Conservation (phyloP, 2,888 invertebrate genomes). For the Hemistola chrysoprasaria region DNA sequence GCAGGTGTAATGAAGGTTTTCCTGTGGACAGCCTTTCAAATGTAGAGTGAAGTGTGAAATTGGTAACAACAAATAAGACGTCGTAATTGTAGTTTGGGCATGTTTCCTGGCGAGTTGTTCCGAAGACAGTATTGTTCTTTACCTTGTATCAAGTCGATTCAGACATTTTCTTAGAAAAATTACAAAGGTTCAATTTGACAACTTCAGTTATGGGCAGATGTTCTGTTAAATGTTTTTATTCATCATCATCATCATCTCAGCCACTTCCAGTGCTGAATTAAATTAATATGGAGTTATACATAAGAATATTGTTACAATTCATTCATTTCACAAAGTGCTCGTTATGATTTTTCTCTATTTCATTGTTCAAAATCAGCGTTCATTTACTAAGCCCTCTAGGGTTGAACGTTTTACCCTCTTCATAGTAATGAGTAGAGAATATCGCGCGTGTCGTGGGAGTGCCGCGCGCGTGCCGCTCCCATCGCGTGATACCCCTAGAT, state of each 20-base stretch:
- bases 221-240: too few relatives aligned
- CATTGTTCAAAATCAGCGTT: conserved; percentile 27
- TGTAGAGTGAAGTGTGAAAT: conserved; percentile 59
- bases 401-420: conserved; percentile 25
- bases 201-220: too few relatives aligned
- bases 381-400: conserved; percentile 49
- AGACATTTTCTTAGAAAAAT: too few relatives aligned
- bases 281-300: too few relatives aligned
- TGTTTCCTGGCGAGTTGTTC: conserved; percentile 25
- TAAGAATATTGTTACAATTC: too few relatives aligned
- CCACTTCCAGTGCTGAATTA: too few relatives aligned
- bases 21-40: conserved; percentile 43
- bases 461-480: conserved; percentile 79
- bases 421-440: conserved; percentile 26
- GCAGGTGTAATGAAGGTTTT: conserved; percentile 56
- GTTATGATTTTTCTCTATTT: too few relatives aligned
- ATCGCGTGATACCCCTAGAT: conserved; percentile 70
- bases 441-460: conserved; percentile 77
- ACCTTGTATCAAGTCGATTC: not conserved
- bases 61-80: conserved; percentile 44
- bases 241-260: too few relatives aligned
- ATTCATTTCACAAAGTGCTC: too few relatives aligned
- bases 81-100: conserved; percentile 29
- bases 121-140: conserved; percentile 5
- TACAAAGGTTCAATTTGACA: too few relatives aligned